Conservation (phyloP, 2,113 vertebrate species). For the Eurypyga helias region DNA sequence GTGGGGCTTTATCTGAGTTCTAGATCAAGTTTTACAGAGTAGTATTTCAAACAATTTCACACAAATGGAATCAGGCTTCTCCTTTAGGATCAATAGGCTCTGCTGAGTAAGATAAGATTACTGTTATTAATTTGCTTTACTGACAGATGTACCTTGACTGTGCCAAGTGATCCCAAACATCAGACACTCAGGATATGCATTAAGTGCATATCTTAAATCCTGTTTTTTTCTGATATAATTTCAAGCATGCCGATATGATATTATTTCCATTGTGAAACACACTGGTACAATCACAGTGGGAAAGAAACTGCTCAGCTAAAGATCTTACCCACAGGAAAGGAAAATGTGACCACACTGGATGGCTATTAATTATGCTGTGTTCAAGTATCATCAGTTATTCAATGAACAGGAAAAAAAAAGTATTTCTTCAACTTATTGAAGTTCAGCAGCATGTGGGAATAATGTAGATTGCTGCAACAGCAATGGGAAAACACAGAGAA, state of each 20-base stretch:
- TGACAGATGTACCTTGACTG: constrained; percentile 73
- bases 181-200: constrained; percentile 47
- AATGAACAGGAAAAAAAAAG: not conserved
- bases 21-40: constrained; percentile 73
- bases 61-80: constrained; percentile 74
- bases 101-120: constrained; percentile 74
- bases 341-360: constrained; percentile 32
- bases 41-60: constrained; percentile 79
- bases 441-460: constrained; percentile 39
- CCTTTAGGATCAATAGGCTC: constrained; percentile 72
- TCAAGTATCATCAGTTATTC: constrained; percentile 54
- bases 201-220: constrained; percentile 39
- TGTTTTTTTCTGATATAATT: constrained; percentile 44
- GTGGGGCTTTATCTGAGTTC: constrained; percentile 69
- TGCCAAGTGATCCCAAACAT: constrained; percentile 55
- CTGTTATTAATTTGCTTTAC: constrained; percentile 76
- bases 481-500: constrained; percentile 17
- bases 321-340: constrained; percentile 49
- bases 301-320: constrained; percentile 28
- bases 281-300: constrained; percentile 46
- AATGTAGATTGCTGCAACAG: not conserved
- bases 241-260: not conserved
- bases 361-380: constrained; percentile 38
- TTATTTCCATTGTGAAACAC: constrained; percentile 48
- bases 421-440: not conserved